phyloP scores from a whole-genome alignment of 2,113 vertebrate species.

The Gnathonemus longibarbis region DNA sequence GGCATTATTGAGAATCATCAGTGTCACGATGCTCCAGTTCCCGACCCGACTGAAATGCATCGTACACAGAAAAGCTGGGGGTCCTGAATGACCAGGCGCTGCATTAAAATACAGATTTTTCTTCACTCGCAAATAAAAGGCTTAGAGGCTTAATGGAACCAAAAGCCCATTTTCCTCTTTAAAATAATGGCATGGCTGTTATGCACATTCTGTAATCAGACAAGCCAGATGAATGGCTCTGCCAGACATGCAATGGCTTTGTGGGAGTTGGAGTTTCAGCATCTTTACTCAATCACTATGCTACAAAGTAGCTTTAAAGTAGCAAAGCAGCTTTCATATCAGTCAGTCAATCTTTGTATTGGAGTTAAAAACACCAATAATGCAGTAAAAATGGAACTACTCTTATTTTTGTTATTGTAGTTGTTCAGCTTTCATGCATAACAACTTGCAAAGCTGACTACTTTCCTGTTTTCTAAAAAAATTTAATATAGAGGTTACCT shows the following conservation, averaged over 20 bases:
- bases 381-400: neutral
- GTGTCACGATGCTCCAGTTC: neutral
- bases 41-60: neutral
- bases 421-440: neutral
- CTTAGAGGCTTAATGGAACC: neutral
- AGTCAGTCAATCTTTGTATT: neutral
- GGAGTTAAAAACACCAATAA: neutral
- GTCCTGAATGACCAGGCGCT: neutral
- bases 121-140: neutral
- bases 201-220: neutral
- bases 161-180: neutral
- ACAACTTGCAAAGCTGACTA: neutral
- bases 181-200: neutral
- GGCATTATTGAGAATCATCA: neutral
- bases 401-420: neutral
- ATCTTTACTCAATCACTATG: neutral
- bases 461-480: no score
- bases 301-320: neutral
- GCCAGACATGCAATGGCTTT: neutral
- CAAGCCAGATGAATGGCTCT: neutral
- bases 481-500: neutral
- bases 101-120: neutral
- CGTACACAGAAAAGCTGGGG: neutral
- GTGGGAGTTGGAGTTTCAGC: neutral
- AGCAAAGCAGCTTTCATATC: neutral